These are phyloP conservation scores for Lingula anatina DNA, from an alignment of 2,888 invertebrate species.

Conservation along the genomic window DNA sequence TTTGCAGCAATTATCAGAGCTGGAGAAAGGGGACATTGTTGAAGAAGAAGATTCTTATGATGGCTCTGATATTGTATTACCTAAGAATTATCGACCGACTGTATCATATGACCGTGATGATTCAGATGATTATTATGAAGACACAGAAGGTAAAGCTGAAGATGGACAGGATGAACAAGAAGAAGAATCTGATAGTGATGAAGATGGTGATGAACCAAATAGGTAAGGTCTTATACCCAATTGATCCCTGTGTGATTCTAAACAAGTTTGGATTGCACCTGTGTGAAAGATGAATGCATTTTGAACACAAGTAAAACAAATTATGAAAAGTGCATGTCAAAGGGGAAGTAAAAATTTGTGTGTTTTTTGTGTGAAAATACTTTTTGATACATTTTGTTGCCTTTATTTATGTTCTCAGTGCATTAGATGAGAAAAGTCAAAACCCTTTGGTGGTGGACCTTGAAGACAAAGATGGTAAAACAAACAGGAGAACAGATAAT, in stretches of 20 bases:
- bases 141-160: constrained; percentile 11
- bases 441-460: constrained; percentile 51
- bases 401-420: too few species aligned
- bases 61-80: too few species aligned
- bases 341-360: too few species aligned
- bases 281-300: too few species aligned
- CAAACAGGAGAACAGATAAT: constrained; percentile 33
- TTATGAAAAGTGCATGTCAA: too few species aligned
- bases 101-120: constrained; percentile 10
- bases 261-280: too few species aligned
- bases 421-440: background rate
- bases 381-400: too few species aligned
- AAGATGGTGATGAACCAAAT: constrained; percentile 53
- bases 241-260: background rate
- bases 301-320: too few species aligned
- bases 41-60: constrained; percentile 13
- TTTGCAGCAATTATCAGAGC: too few species aligned
- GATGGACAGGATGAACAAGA: constrained; percentile 16
- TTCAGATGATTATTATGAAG: constrained; percentile 15
- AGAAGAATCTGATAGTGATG: constrained; percentile 21
- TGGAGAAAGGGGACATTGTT: constrained; percentile 15
- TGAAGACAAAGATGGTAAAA: constrained; percentile 26
- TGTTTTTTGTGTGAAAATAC: too few species aligned
- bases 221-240: constrained; percentile 9
- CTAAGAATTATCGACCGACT: too few species aligned